These are phyloP conservation scores for Rhodophaea formosa DNA, from an alignment of 2,888 invertebrate genomes.

Conservation along the genomic window DNA sequence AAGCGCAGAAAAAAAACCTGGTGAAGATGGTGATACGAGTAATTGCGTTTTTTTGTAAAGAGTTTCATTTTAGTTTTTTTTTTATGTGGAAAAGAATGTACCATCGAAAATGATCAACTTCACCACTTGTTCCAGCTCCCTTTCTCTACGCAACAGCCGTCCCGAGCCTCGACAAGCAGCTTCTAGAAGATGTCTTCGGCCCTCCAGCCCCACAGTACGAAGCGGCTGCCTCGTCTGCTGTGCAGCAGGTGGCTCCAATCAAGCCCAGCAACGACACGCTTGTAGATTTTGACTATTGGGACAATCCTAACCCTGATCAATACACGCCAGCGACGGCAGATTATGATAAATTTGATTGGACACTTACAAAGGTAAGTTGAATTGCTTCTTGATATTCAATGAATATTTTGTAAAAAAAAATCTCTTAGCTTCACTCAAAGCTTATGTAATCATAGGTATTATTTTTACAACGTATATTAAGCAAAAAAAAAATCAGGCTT, in stretches of 20 bases:
- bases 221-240: constrained; percentile 15
- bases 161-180: constrained; percentile 37
- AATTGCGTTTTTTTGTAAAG: no score
- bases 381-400: background rate
- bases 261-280: constrained; percentile 42
- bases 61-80: no score
- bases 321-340: constrained; percentile 49
- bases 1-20: no score
- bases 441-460: no score
- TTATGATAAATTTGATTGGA: constrained; percentile 85
- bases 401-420: no score
- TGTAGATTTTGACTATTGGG: constrained; percentile 50
- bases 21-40: no score
- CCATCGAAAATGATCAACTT: background rate
- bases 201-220: constrained; percentile 22
- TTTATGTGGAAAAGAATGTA: no score
- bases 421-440: no score
- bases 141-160: constrained; percentile 33
- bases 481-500: no score
- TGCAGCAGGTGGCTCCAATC: constrained; percentile 43
- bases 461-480: no score
- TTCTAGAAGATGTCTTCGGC: constrained; percentile 51
- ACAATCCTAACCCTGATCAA: constrained; percentile 34
- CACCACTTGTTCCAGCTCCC: constrained; percentile 34
- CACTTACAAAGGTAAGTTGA: constrained; percentile 79